Evolutionary conservation across 2,113 vertebrate genomes (phyloP), one percentile per base, ranked within the genome.

Genomic region (Nanorana parkeri): DNA sequence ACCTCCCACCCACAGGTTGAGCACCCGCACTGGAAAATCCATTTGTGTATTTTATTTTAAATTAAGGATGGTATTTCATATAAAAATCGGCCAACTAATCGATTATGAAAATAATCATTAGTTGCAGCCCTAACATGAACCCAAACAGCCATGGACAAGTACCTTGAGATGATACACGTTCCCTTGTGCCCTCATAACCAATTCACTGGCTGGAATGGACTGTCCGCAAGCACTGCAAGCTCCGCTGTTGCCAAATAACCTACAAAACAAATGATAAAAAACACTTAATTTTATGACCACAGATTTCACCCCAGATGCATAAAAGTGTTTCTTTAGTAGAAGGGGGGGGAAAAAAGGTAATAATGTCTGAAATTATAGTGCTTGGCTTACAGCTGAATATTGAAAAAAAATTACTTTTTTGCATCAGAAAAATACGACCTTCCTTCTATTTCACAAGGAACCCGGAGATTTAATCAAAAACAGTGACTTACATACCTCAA

Each of bases 131-230:
- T 47, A 11, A 47, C 10, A 15, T 13, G 13, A 29, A 23, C 21
- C 2, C 15, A 16, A 41, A 4, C 17, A 16, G 2, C 41, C 15
- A 16, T 24, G 17, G 23, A 60, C 41, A 47, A 29, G 29, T 94
- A 99, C 98, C 97, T 99, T 99, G 92, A 99, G 97, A 94, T 99
- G 98, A 94, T 98, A 99, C 87, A 99, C 98, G 32, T 99, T 99
- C 91, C 98, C 97, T 90, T 99, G 98, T 56, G 98, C 97, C 91
- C 97, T 95, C 98, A 99, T 99, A 92, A 99, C 98, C 88, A 99
- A 94, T 89, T 99, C 97, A 2, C 98, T 99, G 84, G 98, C 97
- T 87, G 97, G 98, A 87, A 99, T 99, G 71, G 98, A 99, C 94
- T 99, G 97, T 90, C 97, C 97, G 65, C 97, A 99, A 60, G 98